phyloP scores from a whole-genome alignment of 2,888 invertebrate species.

The Macrosiphum euphorbiae region DNA sequence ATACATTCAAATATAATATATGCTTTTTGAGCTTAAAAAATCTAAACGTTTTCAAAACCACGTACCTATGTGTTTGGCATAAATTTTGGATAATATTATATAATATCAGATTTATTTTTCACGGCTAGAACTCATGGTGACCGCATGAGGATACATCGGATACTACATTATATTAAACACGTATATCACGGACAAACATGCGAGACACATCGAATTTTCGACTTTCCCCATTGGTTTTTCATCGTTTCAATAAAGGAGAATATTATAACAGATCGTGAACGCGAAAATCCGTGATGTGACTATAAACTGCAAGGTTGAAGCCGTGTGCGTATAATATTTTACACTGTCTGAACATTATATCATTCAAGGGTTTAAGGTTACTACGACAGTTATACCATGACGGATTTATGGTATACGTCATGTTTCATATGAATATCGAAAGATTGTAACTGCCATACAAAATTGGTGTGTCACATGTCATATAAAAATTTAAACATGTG shows the following conservation, averaged over 20 bases:
- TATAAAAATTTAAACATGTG: not conserved
- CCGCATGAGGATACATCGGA: not conserved
- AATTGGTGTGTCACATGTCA: not conserved
- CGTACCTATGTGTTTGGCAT: not conserved
- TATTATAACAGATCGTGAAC: slow-evolving; percentile 3
- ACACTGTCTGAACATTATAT: not conserved
- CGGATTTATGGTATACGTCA: not conserved
- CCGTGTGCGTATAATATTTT: not conserved
- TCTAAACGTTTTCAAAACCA: not conserved
- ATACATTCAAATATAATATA: not conserved
- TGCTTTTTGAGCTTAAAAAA: not conserved
- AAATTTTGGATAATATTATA: not conserved
- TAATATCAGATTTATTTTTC: not conserved
- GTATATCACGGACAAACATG: not conserved
- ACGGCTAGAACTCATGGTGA: not conserved
- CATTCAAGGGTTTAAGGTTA: not conserved
- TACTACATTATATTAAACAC: not conserved
- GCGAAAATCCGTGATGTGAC: slow-evolving; percentile 30
- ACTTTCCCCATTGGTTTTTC: not conserved
- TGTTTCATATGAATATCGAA: slow-evolving; percentile 20
- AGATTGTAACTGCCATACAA: not conserved
- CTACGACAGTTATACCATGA: not conserved
- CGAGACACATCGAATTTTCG: not conserved
- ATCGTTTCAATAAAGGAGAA: slow-evolving; percentile 32
- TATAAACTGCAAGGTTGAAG: not conserved